Percentiles rank a stretch among this genome's conserved stretches.
Evolutionary conservation across 2,797 vertebrate species (phyloP).

Genomic region (Coluber constrictor): DNA sequence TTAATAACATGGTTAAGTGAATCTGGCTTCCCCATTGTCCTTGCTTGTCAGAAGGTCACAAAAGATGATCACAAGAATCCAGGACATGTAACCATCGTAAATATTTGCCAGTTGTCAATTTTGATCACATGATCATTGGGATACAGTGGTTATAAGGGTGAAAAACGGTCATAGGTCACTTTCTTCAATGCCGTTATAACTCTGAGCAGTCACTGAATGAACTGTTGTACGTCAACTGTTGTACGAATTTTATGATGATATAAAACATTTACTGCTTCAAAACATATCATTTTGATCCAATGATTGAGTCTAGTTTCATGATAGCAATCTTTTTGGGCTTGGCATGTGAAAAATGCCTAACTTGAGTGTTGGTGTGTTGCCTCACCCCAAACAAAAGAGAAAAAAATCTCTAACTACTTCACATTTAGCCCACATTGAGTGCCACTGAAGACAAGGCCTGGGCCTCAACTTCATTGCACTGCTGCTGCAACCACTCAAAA

Average conservation of each 20-base stretch:
- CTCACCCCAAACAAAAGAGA: background rate
- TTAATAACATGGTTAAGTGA: too few relatives aligned
- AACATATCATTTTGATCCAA: background rate
- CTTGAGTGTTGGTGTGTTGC: background rate
- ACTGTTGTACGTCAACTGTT: too few relatives aligned
- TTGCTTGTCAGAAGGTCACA: too few relatives aligned
- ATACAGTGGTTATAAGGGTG: too few relatives aligned
- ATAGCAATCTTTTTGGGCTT: background rate
- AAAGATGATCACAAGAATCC: too few relatives aligned
- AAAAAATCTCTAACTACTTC: background rate
- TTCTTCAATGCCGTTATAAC: too few relatives aligned
- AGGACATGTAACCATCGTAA: too few relatives aligned
- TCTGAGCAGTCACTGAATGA: too few relatives aligned
- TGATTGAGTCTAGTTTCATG: background rate
- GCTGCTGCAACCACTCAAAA: background rate
- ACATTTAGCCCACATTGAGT: background rate
- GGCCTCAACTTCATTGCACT: background rate
- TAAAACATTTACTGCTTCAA: background rate
- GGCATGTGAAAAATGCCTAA: background rate
- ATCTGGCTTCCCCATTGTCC: too few relatives aligned
- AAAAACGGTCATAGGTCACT: too few relatives aligned
- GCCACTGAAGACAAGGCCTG: background rate
- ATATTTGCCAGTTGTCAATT: too few relatives aligned
- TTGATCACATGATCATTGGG: too few relatives aligned
- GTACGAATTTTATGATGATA: background rate